Evolutionary conservation across 2,888 invertebrate genomes (phyloP), one percentile per base, ranked within the genome.

Genomic region (Siphonodentalium dalli): DNA sequence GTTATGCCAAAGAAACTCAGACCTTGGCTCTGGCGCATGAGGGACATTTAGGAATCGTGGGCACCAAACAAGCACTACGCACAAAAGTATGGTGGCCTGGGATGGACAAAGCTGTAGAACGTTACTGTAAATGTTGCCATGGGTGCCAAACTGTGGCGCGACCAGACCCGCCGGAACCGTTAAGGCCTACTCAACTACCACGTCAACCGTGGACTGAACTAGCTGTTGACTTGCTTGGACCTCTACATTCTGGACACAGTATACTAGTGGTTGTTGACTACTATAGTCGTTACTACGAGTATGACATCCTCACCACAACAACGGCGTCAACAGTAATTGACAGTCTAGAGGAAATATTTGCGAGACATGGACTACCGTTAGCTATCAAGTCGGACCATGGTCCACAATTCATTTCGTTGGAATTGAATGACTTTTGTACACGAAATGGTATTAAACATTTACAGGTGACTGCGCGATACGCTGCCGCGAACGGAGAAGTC

Each of bases 21-120:
- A 24, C 34, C 2, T n/a, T 46, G n/a, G n/a, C 41, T 26, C 28
- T 61, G n/a, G 55, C 41, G 1, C 52, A 58, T 42, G 48, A 58
- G 21, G 57, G 55, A 9, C 58, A 58, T 47, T 38, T 39, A 13
- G 53, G 58, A 3, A 58, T 60, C 6, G 50, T 57, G 4, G 28
- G 13, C 13, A 54, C 49, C 45, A 52, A 58, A 40, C 31, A 37
- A 15, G 15, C 13, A 8, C 35, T 52, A 26, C 42, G 51, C 28
- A 27, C 39, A 61, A n/a, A n/a, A n/a, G n/a, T n/a, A n/a, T n/a
- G n/a, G n/a, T n/a, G n/a, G n/a, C n/a, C n/a, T n/a, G n/a, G n/a
- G n/a, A n/a, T n/a, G n/a, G n/a, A n/a, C 21, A 52, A 35, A 26
- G 45, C 46, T 0, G 38, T 44, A 3, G 58, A 60, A 34, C 8